Evolutionary conservation across 2,888 invertebrate species (phyloP).

Genomic region (Rosalia funebris): DNA sequence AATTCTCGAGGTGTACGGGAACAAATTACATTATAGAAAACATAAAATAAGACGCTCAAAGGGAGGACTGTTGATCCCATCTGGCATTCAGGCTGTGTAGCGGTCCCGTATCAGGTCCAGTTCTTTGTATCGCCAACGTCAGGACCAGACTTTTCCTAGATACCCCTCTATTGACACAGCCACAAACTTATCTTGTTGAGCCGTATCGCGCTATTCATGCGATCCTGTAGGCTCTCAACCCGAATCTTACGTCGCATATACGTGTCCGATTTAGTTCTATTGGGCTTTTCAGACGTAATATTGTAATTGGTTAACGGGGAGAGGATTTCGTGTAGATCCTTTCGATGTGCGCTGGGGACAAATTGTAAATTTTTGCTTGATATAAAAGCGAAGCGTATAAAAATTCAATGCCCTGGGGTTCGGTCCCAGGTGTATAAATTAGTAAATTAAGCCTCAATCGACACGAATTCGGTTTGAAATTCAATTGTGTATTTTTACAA

Average conservation of each 20-base stretch:
- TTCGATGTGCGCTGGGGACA: background rate
- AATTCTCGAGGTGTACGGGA: conserved; percentile 46
- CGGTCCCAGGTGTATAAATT: no score
- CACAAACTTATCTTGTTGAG: conserved; percentile 56
- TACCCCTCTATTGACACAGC: conserved; percentile 58
- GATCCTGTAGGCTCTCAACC: conserved; percentile 35
- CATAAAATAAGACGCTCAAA: conserved; percentile 56
- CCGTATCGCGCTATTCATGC: conserved; percentile 49
- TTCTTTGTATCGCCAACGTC: conserved; percentile 56
- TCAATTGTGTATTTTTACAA: no score
- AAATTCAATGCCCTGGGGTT: no score
- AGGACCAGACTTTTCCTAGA: conserved; percentile 55
- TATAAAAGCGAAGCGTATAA: no score
- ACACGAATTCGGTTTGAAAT: no score
- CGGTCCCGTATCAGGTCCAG: conserved; percentile 55
- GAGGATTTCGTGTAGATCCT: background rate
- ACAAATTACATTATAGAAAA: conserved; percentile 58
- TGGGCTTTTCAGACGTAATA: conserved; percentile 23
- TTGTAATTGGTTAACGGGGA: conserved; percentile 10
- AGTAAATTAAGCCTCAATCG: no score
- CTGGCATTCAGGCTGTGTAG: conserved; percentile 58
- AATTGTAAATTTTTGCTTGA: background rate
- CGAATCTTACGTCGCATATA: conserved; percentile 25
- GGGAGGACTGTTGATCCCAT: conserved; percentile 57
- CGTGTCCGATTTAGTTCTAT: conserved; percentile 29